Conservation (phyloP, 2,797 vertebrate genomes). For the Tympanoctomys barrerae region DNA sequence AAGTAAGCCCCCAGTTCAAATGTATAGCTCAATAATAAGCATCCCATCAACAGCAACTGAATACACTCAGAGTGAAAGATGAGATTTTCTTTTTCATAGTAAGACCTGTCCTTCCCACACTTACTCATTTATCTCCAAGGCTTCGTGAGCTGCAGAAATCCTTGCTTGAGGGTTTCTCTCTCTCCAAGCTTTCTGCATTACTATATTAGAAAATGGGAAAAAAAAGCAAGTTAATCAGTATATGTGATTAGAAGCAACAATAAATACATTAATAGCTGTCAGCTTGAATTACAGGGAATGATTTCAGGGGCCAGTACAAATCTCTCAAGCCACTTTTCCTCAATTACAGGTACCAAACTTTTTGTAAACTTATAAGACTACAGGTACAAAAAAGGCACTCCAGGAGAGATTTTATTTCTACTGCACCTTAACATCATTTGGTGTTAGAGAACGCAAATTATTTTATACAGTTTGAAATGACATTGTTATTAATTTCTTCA, state of each 20-base stretch:
- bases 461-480: constrained; percentile 52
- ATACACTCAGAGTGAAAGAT: constrained; percentile 23
- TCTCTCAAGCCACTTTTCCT: constrained; percentile 69
- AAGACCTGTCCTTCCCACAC: constrained; percentile 79
- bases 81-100: constrained; percentile 48
- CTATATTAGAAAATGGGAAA: constrained; percentile 88
- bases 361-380: constrained; percentile 48
- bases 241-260: constrained; percentile 54
- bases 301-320: constrained; percentile 67
- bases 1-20: constrained; percentile 52
- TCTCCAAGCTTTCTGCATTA: constrained; percentile 99
- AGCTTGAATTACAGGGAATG: constrained; percentile 56
- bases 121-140: constrained; percentile 98
- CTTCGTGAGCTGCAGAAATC: constrained; percentile 98
- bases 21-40: constrained; percentile 3
- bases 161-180: constrained; percentile 99
- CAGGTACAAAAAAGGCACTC: constrained; percentile 4
- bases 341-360: constrained; percentile 47
- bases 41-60: constrained; percentile 43
- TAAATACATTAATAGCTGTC: constrained; percentile 69
- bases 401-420: constrained; percentile 39
- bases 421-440: constrained; percentile 23
- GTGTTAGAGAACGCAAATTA: constrained; percentile 15
- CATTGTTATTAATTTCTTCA: constrained; percentile 18
- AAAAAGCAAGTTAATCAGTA: constrained; percentile 69